Evolutionary conservation across 1,140 invertebrate species (phyloP), one percentile per base, ranked within the genome.

Genomic region (Danaus plexippus): DNA sequence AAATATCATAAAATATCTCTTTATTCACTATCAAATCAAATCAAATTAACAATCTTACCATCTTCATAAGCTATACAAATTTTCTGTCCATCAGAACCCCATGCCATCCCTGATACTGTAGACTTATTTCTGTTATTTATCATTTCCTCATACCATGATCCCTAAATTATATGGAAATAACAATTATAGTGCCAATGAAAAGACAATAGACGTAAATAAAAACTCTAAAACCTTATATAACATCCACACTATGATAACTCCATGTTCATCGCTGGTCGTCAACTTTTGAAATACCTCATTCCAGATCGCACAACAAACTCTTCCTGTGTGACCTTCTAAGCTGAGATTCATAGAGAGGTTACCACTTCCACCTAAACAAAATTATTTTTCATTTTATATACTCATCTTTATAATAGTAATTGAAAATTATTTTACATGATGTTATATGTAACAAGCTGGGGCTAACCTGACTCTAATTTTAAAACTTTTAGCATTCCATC

Each of bases 11-110:
- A 32, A 32, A 2, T 32, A 3, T 18, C 46, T 18, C 15, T 47
- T 42, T 15, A 5, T 32, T 32, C 2, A 32, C 2, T 6, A 3
- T n/a, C n/a, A n/a, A n/a, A n/a, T 5, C 15, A 48, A 57, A 12
- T 43, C 45, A 51, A 15, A 42, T 11, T 9, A 11, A 43, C n/a
- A 40, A n/a, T 9, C 45, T 75, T 77, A 91, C 97, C 97, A 90
- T 99, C 97, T 87, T 99, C 97, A 89, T 99, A 99, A 7, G 97
- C 97, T 73, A 99, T 99, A 74, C 97, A 99, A 62, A 99, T 99
- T 87, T 97, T 98, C 69, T 95, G 91, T 11, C 98, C 98, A 88
- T 99, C 97, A 22, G 91, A 91, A 73, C 95, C 98, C 98, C 98
- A 99, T 40, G 94, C 91, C 95, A 99, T 98, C 54, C 96, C 95